Percentiles rank a stretch among this genome's conserved stretches.
phyloP scores from a whole-genome alignment of 2,888 invertebrate genomes.

The Nipponacmea schrenckii region DNA sequence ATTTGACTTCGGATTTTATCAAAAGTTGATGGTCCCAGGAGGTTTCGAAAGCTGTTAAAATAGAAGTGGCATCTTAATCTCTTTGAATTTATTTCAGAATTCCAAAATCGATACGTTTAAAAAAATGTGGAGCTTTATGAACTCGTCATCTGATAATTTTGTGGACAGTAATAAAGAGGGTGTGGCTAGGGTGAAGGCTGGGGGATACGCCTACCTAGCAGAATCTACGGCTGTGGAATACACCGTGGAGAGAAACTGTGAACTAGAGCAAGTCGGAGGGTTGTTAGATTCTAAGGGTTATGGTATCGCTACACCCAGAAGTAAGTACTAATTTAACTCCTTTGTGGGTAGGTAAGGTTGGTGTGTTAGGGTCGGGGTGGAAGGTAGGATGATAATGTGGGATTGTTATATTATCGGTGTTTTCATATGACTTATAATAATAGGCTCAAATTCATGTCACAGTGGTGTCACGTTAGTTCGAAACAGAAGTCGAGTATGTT shows the following conservation, averaged over 20 bases:
- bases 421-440: too few relatives aligned
- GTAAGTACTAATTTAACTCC: constrained; percentile 65
- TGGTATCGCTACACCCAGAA: constrained; percentile 96
- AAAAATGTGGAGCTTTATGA: constrained; percentile 86
- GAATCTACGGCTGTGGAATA: constrained; percentile 98
- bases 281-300: constrained; percentile 89
- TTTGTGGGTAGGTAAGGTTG: too few relatives aligned
- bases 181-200: constrained; percentile 79
- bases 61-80: too few relatives aligned
- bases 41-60: too few relatives aligned
- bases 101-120: constrained; percentile 82
- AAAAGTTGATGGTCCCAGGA: too few relatives aligned
- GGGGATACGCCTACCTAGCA: constrained; percentile 98
- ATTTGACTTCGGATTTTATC: too few relatives aligned
- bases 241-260: constrained; percentile 84
- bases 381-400: too few relatives aligned
- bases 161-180: constrained; percentile 92
- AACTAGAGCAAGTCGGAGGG: constrained; percentile 96
- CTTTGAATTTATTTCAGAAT: constrained; percentile 71
- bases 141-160: constrained; percentile 79
- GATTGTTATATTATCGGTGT: too few relatives aligned
- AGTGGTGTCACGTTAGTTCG: too few relatives aligned
- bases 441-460: too few relatives aligned
- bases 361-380: background rate
- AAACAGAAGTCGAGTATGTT: too few relatives aligned